Conservation (phyloP, 2,797 vertebrate genomes). For the Crocidura indochinensis region DNA sequence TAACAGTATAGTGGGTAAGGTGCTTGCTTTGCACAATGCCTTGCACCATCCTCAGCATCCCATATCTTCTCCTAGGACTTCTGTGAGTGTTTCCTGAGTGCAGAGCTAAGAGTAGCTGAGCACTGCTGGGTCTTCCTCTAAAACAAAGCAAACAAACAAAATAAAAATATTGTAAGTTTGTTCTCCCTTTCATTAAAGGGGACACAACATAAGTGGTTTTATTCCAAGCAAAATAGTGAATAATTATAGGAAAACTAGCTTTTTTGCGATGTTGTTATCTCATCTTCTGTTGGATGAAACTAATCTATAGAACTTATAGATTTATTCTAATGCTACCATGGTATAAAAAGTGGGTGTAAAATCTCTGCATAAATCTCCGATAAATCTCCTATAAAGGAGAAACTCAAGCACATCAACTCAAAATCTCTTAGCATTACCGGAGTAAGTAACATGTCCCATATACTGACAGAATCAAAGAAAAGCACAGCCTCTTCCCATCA, state of each 20-base stretch:
- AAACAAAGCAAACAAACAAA: too few species aligned
- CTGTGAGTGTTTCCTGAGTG: too few species aligned
- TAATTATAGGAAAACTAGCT: neutral
- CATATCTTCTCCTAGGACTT: too few species aligned
- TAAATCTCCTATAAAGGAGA: too few species aligned
- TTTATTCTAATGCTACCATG: rapidly evolving
- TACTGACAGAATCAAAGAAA: neutral
- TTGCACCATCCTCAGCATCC: too few species aligned
- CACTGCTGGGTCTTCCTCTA: too few species aligned
- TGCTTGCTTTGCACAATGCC: too few species aligned
- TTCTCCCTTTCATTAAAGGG: too few species aligned
- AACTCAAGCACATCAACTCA: neutral
- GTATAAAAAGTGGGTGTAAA: neutral
- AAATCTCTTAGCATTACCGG: neutral
- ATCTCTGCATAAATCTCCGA: too few species aligned
- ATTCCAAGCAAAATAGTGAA: neutral
- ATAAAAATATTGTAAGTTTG: neutral
- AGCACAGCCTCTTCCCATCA: neutral
- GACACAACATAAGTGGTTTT: neutral
- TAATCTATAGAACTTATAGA: neutral
- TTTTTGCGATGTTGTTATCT: too few species aligned
- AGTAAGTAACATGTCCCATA: neutral
- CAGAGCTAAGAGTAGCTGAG: too few species aligned
- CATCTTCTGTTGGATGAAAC: neutral
- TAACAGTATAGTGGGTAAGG: too few species aligned